Percentiles rank a stretch among this genome's conserved stretches.
phyloP scores from a whole-genome alignment of 2,113 vertebrate genomes.

The Delphinapterus leucas region DNA sequence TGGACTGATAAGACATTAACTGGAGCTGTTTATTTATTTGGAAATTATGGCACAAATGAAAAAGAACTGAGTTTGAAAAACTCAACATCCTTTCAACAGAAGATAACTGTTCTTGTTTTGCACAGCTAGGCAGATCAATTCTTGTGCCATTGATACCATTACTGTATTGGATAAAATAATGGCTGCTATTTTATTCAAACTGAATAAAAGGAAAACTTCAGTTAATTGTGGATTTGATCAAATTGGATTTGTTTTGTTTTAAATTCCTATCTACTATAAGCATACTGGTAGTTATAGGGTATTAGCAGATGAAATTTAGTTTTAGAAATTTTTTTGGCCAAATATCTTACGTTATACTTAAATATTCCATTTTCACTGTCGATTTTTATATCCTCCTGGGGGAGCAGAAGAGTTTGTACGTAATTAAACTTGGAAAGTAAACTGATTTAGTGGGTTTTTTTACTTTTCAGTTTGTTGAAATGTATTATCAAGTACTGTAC shows the following conservation, averaged over 20 bases:
- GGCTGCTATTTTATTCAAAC: conserved; percentile 11
- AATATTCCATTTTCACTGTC: not conserved
- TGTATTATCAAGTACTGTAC: conserved; percentile 16
- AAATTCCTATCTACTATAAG: not conserved
- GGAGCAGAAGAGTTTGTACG: not conserved
- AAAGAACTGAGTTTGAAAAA: conserved; percentile 62
- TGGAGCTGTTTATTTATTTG: conserved; percentile 54
- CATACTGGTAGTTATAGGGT: not conserved
- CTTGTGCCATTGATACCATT: not conserved
- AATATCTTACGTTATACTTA: not conserved
- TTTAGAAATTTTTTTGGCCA: not conserved
- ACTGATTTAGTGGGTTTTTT: conserved; percentile 25
- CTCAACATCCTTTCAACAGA: conserved; percentile 13
- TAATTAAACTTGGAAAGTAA: conserved; percentile 25
- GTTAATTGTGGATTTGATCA: conserved; percentile 9
- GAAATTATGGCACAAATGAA: conserved; percentile 41
- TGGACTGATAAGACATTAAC: conserved; percentile 5
- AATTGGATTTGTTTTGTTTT: conserved; percentile 30
- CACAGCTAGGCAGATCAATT: conserved; percentile 33
- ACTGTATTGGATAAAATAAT: not conserved
- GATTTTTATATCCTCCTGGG: not conserved
- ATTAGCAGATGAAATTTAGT: not conserved
- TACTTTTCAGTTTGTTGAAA: conserved; percentile 35
- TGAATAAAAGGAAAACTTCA: conserved; percentile 1
- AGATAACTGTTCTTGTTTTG: conserved; percentile 30